Percentiles rank a stretch among this genome's conserved stretches.
Evolutionary conservation across 2,888 invertebrate species (phyloP).

Genomic region (Andrena marginata): DNA sequence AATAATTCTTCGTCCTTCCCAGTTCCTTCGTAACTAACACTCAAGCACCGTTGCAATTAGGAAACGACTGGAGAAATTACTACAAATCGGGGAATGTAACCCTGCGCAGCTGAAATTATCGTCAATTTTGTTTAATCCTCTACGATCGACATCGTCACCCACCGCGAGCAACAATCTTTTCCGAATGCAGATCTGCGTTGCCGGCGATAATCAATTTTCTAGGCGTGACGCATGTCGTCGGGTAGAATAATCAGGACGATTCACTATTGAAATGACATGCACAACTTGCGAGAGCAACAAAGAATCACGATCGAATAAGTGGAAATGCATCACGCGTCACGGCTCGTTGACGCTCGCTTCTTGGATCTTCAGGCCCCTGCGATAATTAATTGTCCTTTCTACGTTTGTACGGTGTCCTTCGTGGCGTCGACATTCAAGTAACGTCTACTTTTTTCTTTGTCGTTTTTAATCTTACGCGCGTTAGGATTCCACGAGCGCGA

Average conservation of each 20-base stretch:
- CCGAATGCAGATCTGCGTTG: background rate
- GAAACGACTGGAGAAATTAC: too few relatives aligned
- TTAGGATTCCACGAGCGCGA: background rate
- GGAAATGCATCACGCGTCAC: background rate
- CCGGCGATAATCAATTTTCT: background rate
- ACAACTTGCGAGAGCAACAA: background rate
- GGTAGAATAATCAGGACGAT: background rate
- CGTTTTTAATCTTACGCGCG: background rate
- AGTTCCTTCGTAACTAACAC: too few relatives aligned
- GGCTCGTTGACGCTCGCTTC: slow-evolving; percentile 1
- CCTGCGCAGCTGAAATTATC: too few relatives aligned
- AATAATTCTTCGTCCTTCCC: too few relatives aligned
- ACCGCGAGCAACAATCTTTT: background rate
- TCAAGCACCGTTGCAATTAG: too few relatives aligned
- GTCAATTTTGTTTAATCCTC: too few relatives aligned
- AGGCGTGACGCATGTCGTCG: background rate
- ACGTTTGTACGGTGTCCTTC: slow-evolving; percentile 23
- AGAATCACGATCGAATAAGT: slow-evolving; percentile 4
- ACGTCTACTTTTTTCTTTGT: slow-evolving; percentile 5
- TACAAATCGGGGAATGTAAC: too few relatives aligned
- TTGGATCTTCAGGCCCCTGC: slow-evolving; percentile 5
- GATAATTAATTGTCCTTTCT: slow-evolving; percentile 11
- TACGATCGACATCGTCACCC: background rate
- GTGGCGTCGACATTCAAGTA: background rate
- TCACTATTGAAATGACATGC: background rate